Base-by-base conservation (phyloP, 2,888 invertebrate genomes). In the Scaptodrosophila latifasciaeformis region DNA sequence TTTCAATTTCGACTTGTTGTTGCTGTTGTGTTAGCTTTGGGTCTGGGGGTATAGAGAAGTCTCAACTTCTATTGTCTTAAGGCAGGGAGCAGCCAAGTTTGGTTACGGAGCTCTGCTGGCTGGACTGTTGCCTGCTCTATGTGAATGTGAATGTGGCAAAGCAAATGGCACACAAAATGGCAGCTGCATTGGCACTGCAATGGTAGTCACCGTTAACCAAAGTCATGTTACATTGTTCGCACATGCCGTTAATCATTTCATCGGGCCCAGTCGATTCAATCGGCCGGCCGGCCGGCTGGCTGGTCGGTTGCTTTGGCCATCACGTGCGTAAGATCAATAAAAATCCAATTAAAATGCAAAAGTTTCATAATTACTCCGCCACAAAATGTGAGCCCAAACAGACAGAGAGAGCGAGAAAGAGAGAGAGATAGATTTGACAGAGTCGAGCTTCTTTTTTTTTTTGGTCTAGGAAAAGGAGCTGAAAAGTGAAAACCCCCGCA, bases 241-340 rank as follows among this genome's bases (percentile, higher is more conserved):
- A 57, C 37, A 42, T 5, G 43, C 27, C 55, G 51, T 55, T 60
- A 60, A 61, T 61, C 59, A 59, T 44, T 59, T 48, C 52, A 62
- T 50, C 37, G 48, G 9, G 30, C 18, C 17, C n/a, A n/a, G 29
- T 19, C 17, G 13, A 12, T 21, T 4, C 6, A 17, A 17, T 6
- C 37, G 37, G 9, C 24, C 24, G 24, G 24, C 24, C 4, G 24
- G 24, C 24, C 24, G 24, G 24, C n/a, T n/a, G 24, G 4, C 24
- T 24, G 24, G 24, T 7, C 24, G 7, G 24, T 24, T 7, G n/a
- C 24, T 24, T 10, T 39, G 52, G 19, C 55, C 74, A 70, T 75
- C 77, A 69, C 77, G 75, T 75, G 75, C 75, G 75, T 75, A 65
- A 63, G 71, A 69, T 74, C 71, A 75, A 75, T 75, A 71, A 77